Base-by-base conservation (phyloP, 2,113 vertebrate species). In the Vireo altiloquus region DNA sequence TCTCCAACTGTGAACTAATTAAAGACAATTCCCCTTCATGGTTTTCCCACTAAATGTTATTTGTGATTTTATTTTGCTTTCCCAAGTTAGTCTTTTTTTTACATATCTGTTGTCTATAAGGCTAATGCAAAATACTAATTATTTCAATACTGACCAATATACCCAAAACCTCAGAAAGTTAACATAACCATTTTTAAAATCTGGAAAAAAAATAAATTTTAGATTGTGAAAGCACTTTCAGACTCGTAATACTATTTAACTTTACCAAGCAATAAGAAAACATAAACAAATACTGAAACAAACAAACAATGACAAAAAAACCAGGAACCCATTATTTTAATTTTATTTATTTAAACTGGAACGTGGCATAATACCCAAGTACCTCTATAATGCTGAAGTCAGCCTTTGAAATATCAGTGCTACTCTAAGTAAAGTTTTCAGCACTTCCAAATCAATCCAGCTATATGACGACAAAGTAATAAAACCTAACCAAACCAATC, bases 1-100 rank as follows among this genome's bases (percentile, higher is more conserved):
- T 95, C 97, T 98, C 98, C 98, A 98, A 98, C 98, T 98, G 98
- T 98, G 98, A 98, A 97, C 98, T 98, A 98, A 98, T 98, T 98
- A 98, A 98, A 98, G 97, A 98, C 97, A 98, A 98, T 98, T 98
- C 96, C 95, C 97, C 98, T 98, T 97, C 97, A 98, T 98, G 97
- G 95, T 98, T 98, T 98, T 96, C 89, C 94, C 79, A 86, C 93
- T 97, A 94, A 97, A 97, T 97, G 97, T 97, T 95, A 97, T 98
- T 98, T 98, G 98, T 98, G 97, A 98, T 98, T 98, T 98, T 98
- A 97, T 97, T 98, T 98, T 97, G 93, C 90, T 96, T 97, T 97
- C 95, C 71, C 82, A 95, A 97, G 91, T 97, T 97, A 96, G 92
- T 93, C 76, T 97, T 90, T 85, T 85, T 92, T 97, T 98, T 96